These are phyloP conservation scores for Trachurus trachurus DNA, from an alignment of 2,797 vertebrate genomes.

Conservation along the genomic window DNA sequence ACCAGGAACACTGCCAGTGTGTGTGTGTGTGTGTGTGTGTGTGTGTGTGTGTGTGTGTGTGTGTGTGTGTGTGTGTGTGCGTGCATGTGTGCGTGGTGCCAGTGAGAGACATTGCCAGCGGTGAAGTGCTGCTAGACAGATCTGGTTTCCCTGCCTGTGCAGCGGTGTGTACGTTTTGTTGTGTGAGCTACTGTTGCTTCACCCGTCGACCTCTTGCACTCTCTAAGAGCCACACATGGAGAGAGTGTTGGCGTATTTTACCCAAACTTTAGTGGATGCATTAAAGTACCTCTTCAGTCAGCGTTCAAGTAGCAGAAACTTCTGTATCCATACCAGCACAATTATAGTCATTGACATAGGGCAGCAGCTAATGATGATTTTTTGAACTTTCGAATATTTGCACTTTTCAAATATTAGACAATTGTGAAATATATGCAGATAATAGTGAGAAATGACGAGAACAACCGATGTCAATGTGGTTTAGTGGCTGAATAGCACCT, in stretches of 20 bases:
- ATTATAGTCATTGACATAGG: not conserved
- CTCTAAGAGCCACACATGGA: conserved; percentile 3
- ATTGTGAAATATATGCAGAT: not conserved
- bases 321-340: not conserved
- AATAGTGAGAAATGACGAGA: not conserved
- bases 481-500: no score
- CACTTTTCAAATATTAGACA: not conserved
- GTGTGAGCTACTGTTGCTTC: conserved; percentile 33
- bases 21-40: conserved; percentile 51
- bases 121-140: conserved; percentile 70
- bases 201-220: conserved; percentile 38
- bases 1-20: conserved; percentile 68
- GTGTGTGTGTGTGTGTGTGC: conserved; percentile 45
- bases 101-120: conserved; percentile 67
- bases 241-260: not conserved
- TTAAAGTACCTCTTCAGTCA: conserved; percentile 8
- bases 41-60: not conserved
- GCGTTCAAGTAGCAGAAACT: not conserved
- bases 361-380: not conserved
- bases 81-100: conserved; percentile 39
- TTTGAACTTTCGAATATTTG: not conserved
- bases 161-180: conserved; percentile 32
- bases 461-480: not conserved
- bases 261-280: not conserved
- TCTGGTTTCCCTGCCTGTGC: conserved; percentile 70